phyloP scores from a whole-genome alignment of 2,888 invertebrate genomes.

The Onthophagus sagittarius region DNA sequence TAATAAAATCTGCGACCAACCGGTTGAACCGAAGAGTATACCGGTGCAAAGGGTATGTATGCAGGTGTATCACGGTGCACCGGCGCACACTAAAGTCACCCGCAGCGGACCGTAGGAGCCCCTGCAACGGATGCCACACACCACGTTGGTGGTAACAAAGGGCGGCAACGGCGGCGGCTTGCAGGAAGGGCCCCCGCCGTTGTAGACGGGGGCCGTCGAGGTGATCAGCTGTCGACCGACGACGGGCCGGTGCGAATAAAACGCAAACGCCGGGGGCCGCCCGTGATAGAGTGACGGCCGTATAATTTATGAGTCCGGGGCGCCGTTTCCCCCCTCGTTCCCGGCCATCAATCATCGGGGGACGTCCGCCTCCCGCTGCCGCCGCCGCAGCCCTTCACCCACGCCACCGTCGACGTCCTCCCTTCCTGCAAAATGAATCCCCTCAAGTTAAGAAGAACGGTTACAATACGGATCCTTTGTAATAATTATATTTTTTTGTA shows the following conservation, averaged over 20 bases:
- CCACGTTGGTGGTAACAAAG: background rate
- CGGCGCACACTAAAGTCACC: background rate
- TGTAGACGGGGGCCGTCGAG: background rate
- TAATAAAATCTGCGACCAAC: too few relatives aligned
- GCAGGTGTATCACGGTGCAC: background rate
- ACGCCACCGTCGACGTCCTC: background rate
- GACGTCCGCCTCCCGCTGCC: slow-evolving; percentile 33
- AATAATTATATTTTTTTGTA: too few relatives aligned
- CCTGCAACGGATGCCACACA: background rate
- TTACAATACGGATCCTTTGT: background rate
- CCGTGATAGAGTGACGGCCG: slow-evolving; percentile 18
- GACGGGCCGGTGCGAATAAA: slow-evolving; percentile 7
- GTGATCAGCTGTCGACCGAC: background rate
- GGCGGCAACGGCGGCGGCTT: background rate
- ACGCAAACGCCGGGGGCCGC: background rate
- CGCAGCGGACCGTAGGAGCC: background rate
- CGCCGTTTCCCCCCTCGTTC: slow-evolving; percentile 42
- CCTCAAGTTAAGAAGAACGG: background rate
- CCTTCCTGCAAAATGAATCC: background rate
- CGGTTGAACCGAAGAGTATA: too few relatives aligned
- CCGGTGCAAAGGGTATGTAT: background rate
- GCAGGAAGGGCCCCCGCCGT: background rate
- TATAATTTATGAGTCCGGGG: slow-evolving; percentile 48
- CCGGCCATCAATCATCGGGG: slow-evolving; percentile 49
- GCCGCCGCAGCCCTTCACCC: background rate